Conservation (phyloP, 2,888 invertebrate genomes). For the Sinhomidia bicolor region DNA sequence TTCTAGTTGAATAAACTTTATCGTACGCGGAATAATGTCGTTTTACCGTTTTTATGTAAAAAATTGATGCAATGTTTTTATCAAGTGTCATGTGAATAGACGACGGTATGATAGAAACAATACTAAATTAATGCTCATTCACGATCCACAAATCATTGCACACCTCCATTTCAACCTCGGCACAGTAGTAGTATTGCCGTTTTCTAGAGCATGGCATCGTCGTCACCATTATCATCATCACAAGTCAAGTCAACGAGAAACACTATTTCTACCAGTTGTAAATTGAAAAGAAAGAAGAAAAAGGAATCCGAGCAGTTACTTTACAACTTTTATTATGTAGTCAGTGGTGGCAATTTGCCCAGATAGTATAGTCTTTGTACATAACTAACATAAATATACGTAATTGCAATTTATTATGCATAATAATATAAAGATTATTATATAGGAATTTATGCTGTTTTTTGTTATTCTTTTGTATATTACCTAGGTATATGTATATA, state of each 20-base stretch:
- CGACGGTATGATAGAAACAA: neutral
- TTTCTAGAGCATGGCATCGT: too few relatives aligned
- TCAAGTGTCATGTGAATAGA: too few relatives aligned
- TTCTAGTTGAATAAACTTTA: too few relatives aligned
- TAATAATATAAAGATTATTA: conserved; percentile 16
- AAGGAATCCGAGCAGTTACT: too few relatives aligned
- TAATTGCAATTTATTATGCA: conserved; percentile 29
- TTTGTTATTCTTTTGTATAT: neutral
- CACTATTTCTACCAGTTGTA: neutral
- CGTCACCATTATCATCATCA: too few relatives aligned
- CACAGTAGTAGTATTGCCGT: too few relatives aligned
- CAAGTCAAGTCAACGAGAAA: neutral
- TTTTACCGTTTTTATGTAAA: too few relatives aligned
- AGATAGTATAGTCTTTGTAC: conserved; percentile 34
- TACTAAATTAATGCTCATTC: conserved; percentile 55
- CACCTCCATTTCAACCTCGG: neutral
- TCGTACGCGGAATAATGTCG: too few relatives aligned
- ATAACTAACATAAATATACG: conserved; percentile 14
- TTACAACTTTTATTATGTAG: too few relatives aligned
- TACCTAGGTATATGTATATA: too few relatives aligned
- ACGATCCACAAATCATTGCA: conserved; percentile 47
- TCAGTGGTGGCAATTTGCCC: conserved; percentile 63
- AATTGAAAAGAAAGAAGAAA: neutral
- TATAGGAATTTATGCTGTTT: conserved; percentile 6
- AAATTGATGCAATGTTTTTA: too few relatives aligned